Conservation (phyloP, 1,140 invertebrate species). For the Reticulitermes speratus region DNA sequence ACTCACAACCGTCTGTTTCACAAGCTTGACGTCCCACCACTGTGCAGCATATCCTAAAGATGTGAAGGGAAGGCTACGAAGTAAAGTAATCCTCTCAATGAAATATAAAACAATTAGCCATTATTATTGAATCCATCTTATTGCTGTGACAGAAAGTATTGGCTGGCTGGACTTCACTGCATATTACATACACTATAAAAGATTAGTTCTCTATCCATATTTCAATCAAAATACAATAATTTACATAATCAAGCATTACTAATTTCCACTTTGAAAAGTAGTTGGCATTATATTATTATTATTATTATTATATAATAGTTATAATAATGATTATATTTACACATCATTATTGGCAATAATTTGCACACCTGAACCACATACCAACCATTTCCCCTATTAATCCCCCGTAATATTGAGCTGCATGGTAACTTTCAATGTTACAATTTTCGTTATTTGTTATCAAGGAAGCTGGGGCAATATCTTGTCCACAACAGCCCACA, state of each 20-base stretch:
- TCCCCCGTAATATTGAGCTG: constrained; percentile 15
- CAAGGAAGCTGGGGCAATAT: not conserved
- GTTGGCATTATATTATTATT: not conserved
- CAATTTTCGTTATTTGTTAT: not conserved
- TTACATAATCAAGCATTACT: constrained; percentile 6
- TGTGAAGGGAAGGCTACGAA: not conserved
- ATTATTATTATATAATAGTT: not conserved
- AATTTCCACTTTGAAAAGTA: constrained; percentile 1
- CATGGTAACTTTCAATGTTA: not conserved
- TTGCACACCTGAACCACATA: not conserved
- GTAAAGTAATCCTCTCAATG: not conserved
- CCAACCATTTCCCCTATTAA: not conserved
- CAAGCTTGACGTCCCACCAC: no score
- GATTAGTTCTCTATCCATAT: not conserved
- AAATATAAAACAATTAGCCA: not conserved
- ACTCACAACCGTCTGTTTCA: no score
- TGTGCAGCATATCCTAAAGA: no score
- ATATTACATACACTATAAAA: constrained; percentile 11
- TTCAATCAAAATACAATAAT: not conserved
- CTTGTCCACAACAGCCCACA: not conserved
- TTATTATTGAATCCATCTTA: constrained; percentile 9
- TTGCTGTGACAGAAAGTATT: not conserved
- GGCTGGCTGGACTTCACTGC: constrained; percentile 1
- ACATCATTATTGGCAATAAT: not conserved
- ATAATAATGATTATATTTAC: constrained; percentile 6